phyloP scores from a whole-genome alignment of 2,888 invertebrate genomes.

The Balanococcus diminutus region DNA sequence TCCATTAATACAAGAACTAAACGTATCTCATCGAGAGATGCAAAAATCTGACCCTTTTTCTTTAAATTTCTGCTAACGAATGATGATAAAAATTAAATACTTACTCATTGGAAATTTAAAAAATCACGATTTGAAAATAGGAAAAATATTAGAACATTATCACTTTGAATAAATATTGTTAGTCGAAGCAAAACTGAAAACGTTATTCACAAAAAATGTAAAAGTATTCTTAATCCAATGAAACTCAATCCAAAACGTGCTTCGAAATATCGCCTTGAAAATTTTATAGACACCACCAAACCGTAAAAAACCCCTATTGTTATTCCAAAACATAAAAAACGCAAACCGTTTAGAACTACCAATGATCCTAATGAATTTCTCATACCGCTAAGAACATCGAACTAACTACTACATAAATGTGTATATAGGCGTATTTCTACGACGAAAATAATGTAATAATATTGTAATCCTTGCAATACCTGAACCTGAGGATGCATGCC shows the following conservation, averaged over 20 bases:
- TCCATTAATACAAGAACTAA: neutral
- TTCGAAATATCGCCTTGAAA: neutral
- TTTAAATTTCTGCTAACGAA: neutral
- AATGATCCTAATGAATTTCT: neutral
- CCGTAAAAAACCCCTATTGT: neutral
- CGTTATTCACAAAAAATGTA: neutral
- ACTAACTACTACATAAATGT: constrained; percentile 1
- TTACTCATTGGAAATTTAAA: neutral
- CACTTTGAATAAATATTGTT: neutral
- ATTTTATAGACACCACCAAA: neutral
- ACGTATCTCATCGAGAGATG: neutral
- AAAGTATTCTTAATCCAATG: neutral
- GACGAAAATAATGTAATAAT: neutral
- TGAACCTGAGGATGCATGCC: constrained; percentile 59
- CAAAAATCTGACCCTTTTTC: no score
- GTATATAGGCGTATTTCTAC: neutral
- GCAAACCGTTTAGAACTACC: neutral
- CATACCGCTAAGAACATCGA: neutral
- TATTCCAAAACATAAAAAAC: neutral
- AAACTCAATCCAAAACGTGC: neutral
- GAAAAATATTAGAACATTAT: neutral
- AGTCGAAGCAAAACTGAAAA: constrained; percentile 5
- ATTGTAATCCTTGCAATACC: constrained; percentile 51
- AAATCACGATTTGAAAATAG: neutral
- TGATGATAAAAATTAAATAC: neutral